These are phyloP conservation scores for Drosophila persimilis DNA, from an alignment of 1,140 invertebrate genomes.

Conservation along the genomic window DNA sequence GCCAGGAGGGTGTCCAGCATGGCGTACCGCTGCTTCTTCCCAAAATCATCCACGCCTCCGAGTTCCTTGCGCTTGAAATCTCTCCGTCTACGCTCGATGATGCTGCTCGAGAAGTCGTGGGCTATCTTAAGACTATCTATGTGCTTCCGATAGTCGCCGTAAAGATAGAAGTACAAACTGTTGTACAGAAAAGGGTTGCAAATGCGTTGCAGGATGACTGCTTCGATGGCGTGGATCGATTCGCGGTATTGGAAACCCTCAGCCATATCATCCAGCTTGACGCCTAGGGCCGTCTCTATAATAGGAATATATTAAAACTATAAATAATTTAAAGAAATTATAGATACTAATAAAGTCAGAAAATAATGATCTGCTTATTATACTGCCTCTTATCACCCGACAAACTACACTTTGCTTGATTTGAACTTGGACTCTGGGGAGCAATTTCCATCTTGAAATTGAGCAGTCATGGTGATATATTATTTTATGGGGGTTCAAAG, in stretches of 20 bases:
- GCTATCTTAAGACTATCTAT: conserved; percentile 50
- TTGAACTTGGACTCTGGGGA: neutral
- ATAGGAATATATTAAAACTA: neutral
- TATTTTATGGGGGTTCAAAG: too few species aligned
- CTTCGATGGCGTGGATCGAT: conserved; percentile 61
- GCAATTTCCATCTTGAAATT: neutral
- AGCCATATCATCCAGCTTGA: conserved; percentile 79
- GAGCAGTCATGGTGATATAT: conserved; percentile 18
- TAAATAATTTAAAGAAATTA: neutral
- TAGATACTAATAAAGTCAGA: too few species aligned
- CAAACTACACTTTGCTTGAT: too few species aligned
- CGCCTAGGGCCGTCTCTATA: conserved; percentile 92
- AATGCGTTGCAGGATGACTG: conserved; percentile 46
- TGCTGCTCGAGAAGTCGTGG: conserved; percentile 69
- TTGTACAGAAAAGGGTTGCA: conserved; percentile 64
- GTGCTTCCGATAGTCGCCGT: conserved; percentile 52
- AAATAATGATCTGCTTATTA: too few species aligned
- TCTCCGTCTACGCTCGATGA: conserved; percentile 61
- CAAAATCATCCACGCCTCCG: conserved; percentile 13
- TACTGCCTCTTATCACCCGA: too few species aligned
- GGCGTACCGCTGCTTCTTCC: conserved; percentile 86
- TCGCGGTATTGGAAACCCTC: conserved; percentile 63
- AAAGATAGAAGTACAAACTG: conserved; percentile 49
- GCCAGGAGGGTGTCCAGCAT: conserved; percentile 91
- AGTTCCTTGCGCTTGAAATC: conserved; percentile 26